Conservation (phyloP, 2,113 vertebrate species). For the Tychaedon coryphoeus region DNA sequence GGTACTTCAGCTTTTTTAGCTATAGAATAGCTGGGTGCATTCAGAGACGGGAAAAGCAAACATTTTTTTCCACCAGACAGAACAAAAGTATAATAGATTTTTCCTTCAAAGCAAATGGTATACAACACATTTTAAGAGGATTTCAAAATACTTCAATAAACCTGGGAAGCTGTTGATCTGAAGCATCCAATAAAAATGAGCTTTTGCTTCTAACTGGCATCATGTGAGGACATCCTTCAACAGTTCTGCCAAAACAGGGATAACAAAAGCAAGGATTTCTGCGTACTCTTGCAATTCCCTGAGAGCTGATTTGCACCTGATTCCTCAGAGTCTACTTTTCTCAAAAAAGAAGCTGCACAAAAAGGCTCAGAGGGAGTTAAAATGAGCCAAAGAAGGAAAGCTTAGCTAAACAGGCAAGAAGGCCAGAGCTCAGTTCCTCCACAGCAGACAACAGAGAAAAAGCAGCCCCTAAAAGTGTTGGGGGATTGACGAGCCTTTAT, state of each 20-base stretch:
- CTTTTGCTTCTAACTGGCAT: not conserved
- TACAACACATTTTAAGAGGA: not conserved
- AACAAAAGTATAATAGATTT: not conserved
- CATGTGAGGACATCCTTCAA: not conserved
- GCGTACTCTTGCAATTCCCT: not conserved
- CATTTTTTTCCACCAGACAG: not conserved
- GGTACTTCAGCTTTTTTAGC: not conserved
- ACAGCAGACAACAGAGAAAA: not conserved
- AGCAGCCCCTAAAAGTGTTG: not conserved
- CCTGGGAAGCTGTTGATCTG: not conserved
- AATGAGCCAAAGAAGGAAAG: not conserved
- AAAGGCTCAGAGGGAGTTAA: not conserved
- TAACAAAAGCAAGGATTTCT: not conserved
- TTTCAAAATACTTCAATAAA: slow-evolving; percentile 8
- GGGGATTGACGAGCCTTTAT: not conserved
- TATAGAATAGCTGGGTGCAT: not conserved
- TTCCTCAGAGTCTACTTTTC: not conserved
- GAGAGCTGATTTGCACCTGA: not conserved
- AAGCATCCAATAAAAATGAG: not conserved
- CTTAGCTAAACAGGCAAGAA: not conserved
- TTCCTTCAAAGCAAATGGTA: not conserved
- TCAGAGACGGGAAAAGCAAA: not conserved
- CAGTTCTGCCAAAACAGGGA: not conserved
- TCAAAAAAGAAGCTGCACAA: not conserved
- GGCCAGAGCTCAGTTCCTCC: not conserved